These are phyloP conservation scores for Dicaeum eximium DNA, from an alignment of 2,113 vertebrate species.

Conservation along the genomic window DNA sequence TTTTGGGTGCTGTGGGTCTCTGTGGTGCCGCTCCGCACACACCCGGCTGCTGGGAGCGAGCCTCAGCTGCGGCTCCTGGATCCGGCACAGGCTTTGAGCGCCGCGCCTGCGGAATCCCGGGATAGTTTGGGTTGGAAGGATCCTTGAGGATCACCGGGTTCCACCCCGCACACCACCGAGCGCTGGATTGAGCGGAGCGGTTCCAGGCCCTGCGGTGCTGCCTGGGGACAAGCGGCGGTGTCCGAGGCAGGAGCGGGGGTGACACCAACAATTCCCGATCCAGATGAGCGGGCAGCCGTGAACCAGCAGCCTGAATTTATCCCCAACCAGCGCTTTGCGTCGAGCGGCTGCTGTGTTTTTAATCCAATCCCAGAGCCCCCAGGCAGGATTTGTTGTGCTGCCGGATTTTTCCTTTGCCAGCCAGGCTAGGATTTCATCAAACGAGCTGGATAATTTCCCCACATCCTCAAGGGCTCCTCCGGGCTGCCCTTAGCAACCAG, in stretches of 20 bases:
- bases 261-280: not conserved
- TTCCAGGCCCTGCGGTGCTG: rapidly evolving
- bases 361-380: not conserved
- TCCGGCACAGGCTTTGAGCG: rapidly evolving
- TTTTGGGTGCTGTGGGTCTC: not conserved
- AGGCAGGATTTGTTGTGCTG: slow-evolving; percentile 20
- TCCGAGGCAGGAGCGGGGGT: rapidly evolving
- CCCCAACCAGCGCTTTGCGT: not conserved
- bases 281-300: not conserved
- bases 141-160: rapidly evolving
- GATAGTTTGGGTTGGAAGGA: rapidly evolving
- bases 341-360: not conserved
- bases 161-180: rapidly evolving
- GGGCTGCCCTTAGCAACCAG: not conserved
- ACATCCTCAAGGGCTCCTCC: not conserved
- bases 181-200: rapidly evolving
- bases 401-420: not conserved
- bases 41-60: rapidly evolving
- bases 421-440: slow-evolving; percentile 10
- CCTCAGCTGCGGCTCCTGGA: rapidly evolving
- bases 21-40: rapidly evolving
- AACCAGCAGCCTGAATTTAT: not conserved
- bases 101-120: not conserved
- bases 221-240: rapidly evolving
- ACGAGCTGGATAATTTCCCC: not conserved